Evolutionary conservation across 2,888 invertebrate genomes (phyloP).

Genomic region (Smittia sp.): DNA sequence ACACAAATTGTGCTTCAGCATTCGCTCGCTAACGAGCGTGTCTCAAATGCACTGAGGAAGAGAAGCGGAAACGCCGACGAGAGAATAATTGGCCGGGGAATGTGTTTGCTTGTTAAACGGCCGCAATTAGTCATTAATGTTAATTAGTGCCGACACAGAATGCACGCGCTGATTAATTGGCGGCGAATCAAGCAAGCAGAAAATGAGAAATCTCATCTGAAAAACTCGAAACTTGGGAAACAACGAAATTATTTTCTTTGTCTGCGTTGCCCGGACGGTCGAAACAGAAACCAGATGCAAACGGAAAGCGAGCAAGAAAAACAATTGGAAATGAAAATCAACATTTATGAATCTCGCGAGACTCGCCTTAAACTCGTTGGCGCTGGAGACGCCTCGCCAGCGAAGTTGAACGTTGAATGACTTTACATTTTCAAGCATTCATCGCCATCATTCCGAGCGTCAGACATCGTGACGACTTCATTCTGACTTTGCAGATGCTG

Average conservation of each 20-base stretch:
- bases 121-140: constrained; percentile 17
- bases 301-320: background rate
- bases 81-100: background rate
- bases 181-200: background rate
- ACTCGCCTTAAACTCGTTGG: background rate
- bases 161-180: constrained; percentile 17
- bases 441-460: too few species aligned
- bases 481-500: background rate
- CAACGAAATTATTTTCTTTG: constrained; percentile 6
- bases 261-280: background rate
- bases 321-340: constrained; percentile 13
- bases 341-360: background rate
- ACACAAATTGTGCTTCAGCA: too few species aligned
- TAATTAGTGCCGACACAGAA: background rate
- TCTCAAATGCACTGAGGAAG: background rate
- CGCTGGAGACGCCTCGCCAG: background rate
- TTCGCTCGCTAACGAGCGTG: too few species aligned
- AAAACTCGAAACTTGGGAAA: background rate
- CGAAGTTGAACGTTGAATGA: too few species aligned
- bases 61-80: background rate
- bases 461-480: background rate
- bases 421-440: too few species aligned
- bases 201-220: background rate
- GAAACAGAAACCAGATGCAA: constrained; percentile 28
- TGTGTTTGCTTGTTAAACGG: background rate